Conservation (phyloP, 2,888 invertebrate species). For the Drosophila anomalata region DNA sequence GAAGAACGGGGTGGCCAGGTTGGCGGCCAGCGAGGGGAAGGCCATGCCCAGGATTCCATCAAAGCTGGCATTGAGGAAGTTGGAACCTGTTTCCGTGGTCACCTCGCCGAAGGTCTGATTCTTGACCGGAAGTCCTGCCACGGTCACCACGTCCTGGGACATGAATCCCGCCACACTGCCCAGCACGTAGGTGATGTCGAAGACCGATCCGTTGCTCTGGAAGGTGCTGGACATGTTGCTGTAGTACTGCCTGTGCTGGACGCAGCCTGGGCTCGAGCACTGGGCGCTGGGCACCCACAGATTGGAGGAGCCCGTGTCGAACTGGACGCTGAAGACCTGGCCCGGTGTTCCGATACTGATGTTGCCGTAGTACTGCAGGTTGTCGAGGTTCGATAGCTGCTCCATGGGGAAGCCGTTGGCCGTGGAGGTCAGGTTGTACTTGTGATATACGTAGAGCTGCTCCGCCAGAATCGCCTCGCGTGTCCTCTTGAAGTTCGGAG, state of each 20-base stretch:
- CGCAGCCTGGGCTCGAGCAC: slow-evolving; percentile 94
- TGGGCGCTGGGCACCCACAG: slow-evolving; percentile 99
- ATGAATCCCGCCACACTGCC: slow-evolving; percentile 97
- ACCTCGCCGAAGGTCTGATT: slow-evolving; percentile 97
- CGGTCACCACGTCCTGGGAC: slow-evolving; percentile 91
- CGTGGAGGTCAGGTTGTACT: slow-evolving; percentile 38
- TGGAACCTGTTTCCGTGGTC: slow-evolving; percentile 93
- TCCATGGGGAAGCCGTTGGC: slow-evolving; percentile 82
- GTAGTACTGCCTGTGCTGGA: slow-evolving; percentile 97
- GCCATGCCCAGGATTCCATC: slow-evolving; percentile 98
- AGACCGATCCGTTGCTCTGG: slow-evolving; percentile 92
- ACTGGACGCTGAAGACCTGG: slow-evolving; percentile 96
- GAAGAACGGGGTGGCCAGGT: slow-evolving; percentile 94
- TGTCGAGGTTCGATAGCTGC: slow-evolving; percentile 92
- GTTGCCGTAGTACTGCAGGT: slow-evolving; percentile 97
- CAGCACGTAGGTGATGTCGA: slow-evolving; percentile 95
- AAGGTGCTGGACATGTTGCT: slow-evolving; percentile 92
- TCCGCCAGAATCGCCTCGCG: slow-evolving; percentile 45
- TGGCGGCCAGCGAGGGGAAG: slow-evolving; percentile 92
- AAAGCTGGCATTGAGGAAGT: slow-evolving; percentile 97
- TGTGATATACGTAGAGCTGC: slow-evolving; percentile 38
- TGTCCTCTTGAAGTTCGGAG: slow-evolving; percentile 18
- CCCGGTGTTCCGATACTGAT: slow-evolving; percentile 95
- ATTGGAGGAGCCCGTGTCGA: slow-evolving; percentile 99
- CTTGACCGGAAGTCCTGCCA: slow-evolving; percentile 88